These are phyloP conservation scores for Sturnira hondurensis DNA, from an alignment of 2,113 vertebrate genomes.

Conservation along the genomic window DNA sequence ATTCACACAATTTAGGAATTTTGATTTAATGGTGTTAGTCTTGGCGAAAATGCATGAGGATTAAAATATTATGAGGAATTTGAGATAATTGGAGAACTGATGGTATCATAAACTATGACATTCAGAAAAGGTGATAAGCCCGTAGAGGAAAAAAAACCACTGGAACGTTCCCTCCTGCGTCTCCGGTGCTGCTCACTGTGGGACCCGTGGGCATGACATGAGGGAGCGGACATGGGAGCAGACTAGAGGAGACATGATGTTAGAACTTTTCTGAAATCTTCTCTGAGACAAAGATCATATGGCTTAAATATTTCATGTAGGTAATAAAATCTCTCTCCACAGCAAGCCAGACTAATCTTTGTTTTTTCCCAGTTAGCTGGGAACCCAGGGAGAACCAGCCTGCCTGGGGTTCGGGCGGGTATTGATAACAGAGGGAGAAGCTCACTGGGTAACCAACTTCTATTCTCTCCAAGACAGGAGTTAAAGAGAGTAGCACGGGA, in stretches of 20 bases:
- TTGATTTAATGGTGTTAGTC: background rate
- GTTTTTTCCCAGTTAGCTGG: background rate
- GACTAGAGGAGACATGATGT: background rate
- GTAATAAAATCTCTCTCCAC: background rate
- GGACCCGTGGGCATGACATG: background rate
- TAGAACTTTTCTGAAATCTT: background rate
- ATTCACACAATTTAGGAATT: background rate
- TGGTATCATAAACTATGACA: background rate
- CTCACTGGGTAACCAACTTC: background rate
- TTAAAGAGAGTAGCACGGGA: background rate
- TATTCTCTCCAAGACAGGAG: background rate
- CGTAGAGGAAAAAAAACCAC: background rate
- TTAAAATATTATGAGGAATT: background rate
- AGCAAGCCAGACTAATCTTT: background rate
- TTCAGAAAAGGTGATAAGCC: background rate
- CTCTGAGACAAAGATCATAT: background rate
- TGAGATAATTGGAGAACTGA: background rate
- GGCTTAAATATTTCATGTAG: background rate
- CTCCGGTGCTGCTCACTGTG: background rate
- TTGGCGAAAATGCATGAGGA: background rate
- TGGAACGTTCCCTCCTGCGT: background rate
- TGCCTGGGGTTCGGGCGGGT: background rate
- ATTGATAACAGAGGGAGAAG: background rate
- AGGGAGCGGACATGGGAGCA: background rate
- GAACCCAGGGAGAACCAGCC: background rate